These are phyloP conservation scores for Megaceryle torquata DNA, from an alignment of 2,113 vertebrate genomes.

Conservation along the genomic window DNA sequence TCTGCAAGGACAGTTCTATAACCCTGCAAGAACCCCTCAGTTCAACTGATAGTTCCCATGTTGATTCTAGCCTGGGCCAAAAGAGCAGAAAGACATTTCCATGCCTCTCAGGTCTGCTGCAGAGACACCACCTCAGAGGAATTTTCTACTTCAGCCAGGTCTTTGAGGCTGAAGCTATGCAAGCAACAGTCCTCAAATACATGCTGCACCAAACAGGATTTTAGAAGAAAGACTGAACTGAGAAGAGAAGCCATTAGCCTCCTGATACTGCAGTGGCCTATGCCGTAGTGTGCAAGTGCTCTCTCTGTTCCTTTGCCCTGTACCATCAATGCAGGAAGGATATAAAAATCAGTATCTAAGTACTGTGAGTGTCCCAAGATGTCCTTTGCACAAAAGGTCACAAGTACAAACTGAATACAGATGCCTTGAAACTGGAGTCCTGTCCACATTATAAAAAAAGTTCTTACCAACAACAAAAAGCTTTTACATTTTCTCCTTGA, in stretches of 20 bases:
- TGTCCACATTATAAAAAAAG: not conserved
- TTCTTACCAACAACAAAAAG: not conserved
- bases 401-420: not conserved
- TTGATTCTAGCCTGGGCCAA: not conserved
- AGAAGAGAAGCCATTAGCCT: not conserved
- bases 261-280: not conserved
- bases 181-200: not conserved
- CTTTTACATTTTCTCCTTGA: not conserved
- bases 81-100: not conserved
- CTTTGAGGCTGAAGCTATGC: not conserved
- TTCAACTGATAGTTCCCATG: not conserved
- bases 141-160: not conserved
- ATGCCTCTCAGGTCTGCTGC: not conserved
- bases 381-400: not conserved
- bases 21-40: rapidly evolving
- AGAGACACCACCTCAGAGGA: not conserved
- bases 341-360: not conserved
- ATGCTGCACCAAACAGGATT: not conserved
- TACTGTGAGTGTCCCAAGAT: not conserved
- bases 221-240: not conserved
- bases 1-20: not conserved
- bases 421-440: not conserved
- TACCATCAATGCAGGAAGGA: not conserved
- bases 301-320: not conserved
- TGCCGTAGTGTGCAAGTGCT: not conserved